A percentile compares a stretch with the other conserved stretches of the same genome.
phyloP scores from a whole-genome alignment of 2,113 vertebrate genomes.

The Plectropomus leopardus region DNA sequence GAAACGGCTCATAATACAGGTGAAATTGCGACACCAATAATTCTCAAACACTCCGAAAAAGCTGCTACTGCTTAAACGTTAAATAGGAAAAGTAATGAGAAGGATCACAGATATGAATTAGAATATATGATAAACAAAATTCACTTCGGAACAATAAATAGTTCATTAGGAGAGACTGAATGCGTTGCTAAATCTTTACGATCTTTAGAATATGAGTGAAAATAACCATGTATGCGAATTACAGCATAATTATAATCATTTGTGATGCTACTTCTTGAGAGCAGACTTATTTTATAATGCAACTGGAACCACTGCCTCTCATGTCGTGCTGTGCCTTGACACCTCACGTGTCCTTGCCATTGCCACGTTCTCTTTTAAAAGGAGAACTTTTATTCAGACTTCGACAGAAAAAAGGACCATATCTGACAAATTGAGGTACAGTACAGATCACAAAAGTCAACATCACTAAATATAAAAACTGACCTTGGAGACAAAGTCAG shows the following conservation, averaged over 20 bases:
- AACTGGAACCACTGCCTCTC: slow-evolving; percentile 10
- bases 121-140: slow-evolving; percentile 7
- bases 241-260: slow-evolving; percentile 38
- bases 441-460: slow-evolving; percentile 23
- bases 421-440: slow-evolving; percentile 27
- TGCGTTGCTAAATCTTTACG: slow-evolving; percentile 7
- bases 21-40: not conserved
- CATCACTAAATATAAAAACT: slow-evolving; percentile 13
- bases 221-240: not conserved
- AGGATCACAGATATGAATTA: not conserved
- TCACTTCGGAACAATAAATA: not conserved
- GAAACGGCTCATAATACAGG: slow-evolving; percentile 21
- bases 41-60: not conserved
- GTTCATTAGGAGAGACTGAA: slow-evolving; percentile 32
- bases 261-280: slow-evolving; percentile 13
- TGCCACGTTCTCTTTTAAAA: slow-evolving; percentile 31
- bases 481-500: slow-evolving; percentile 41
- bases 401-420: slow-evolving; percentile 9
- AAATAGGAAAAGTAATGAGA: not conserved
- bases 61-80: not conserved
- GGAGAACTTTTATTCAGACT: slow-evolving; percentile 9
- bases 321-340: slow-evolving; percentile 5
- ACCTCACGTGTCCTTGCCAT: slow-evolving; percentile 28
- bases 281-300: slow-evolving; percentile 28
- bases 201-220: not conserved